Evolutionary conservation across 2,113 vertebrate species (phyloP).

Genomic region (Prunella fulvescens): DNA sequence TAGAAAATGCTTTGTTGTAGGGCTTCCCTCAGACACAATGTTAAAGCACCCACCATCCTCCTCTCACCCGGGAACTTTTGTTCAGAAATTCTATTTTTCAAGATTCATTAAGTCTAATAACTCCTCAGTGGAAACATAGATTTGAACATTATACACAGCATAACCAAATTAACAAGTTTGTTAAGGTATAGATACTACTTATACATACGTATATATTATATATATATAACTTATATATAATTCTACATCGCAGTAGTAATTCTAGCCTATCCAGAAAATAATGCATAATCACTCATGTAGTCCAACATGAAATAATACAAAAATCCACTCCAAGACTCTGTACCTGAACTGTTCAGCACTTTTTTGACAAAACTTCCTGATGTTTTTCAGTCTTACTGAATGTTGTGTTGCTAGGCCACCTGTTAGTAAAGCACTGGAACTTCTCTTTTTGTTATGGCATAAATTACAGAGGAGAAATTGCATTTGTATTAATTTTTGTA

Average conservation of each 20-base stretch:
- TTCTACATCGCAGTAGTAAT: neutral
- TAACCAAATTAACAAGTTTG: neutral
- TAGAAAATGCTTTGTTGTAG: neutral
- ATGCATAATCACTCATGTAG: neutral
- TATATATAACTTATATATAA: neutral
- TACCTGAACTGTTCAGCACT: neutral
- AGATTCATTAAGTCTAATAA: neutral
- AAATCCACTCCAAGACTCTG: neutral
- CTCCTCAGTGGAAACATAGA: neutral
- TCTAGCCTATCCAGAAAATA: neutral
- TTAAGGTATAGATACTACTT: neutral
- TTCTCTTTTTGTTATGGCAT: neutral
- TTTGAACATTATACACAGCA: neutral
- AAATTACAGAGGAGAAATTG: neutral
- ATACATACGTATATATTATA: too few relatives aligned
- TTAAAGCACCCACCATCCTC: neutral
- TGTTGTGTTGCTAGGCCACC: neutral
- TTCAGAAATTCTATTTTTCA: neutral
- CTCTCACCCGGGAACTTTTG: neutral
- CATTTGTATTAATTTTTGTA: neutral
- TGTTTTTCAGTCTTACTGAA: neutral
- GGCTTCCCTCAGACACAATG: rapidly evolving
- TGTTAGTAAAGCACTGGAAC: neutral
- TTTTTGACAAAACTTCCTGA: neutral
- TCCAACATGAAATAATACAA: neutral